A percentile compares a stretch with the other conserved stretches of the same genome.
phyloP scores from a whole-genome alignment of 1,140 invertebrate species.

The Penaeus vannamei region DNA sequence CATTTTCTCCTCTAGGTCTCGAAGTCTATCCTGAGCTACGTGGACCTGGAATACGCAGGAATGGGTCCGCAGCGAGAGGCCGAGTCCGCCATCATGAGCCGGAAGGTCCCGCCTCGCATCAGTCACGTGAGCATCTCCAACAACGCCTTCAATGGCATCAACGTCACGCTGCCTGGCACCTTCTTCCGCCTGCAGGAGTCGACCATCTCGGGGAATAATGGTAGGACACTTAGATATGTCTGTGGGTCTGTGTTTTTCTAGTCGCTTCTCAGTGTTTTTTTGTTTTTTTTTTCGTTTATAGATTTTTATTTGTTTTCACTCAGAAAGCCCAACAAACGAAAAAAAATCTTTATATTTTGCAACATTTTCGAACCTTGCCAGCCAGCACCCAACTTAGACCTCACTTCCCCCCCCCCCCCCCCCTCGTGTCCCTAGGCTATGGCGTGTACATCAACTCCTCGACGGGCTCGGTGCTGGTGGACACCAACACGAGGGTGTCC shows the following conservation, averaged over 20 bases:
- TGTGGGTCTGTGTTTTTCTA: not conserved
- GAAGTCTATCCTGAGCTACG: slow-evolving; percentile 82
- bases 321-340: not conserved
- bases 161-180: slow-evolving; percentile 88
- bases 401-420: not conserved
- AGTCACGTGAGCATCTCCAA: slow-evolving; percentile 84
- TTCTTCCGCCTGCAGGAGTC: slow-evolving; percentile 86
- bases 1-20: slow-evolving; percentile 76
- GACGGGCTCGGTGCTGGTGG: slow-evolving; percentile 81
- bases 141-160: slow-evolving; percentile 93
- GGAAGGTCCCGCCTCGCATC: slow-evolving; percentile 89
- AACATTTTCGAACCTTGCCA: slow-evolving; percentile 12
- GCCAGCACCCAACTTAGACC: not conserved
- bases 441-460: slow-evolving; percentile 92
- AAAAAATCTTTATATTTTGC: slow-evolving; percentile 14
- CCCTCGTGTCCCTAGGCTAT: slow-evolving; percentile 77
- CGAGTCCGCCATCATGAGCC: slow-evolving; percentile 81
- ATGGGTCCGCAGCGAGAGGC: slow-evolving; percentile 85
- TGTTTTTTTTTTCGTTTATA: too few relatives aligned
- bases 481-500: slow-evolving; percentile 79
- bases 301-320: too few relatives aligned
- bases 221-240: slow-evolving; percentile 71
- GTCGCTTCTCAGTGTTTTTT: too few relatives aligned
- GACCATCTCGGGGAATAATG: slow-evolving; percentile 86
- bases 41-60: slow-evolving; percentile 89